Evolutionary conservation across 2,888 invertebrate genomes (phyloP), one percentile per base, ranked within the genome.

Genomic region (Uropetala carovei): DNA sequence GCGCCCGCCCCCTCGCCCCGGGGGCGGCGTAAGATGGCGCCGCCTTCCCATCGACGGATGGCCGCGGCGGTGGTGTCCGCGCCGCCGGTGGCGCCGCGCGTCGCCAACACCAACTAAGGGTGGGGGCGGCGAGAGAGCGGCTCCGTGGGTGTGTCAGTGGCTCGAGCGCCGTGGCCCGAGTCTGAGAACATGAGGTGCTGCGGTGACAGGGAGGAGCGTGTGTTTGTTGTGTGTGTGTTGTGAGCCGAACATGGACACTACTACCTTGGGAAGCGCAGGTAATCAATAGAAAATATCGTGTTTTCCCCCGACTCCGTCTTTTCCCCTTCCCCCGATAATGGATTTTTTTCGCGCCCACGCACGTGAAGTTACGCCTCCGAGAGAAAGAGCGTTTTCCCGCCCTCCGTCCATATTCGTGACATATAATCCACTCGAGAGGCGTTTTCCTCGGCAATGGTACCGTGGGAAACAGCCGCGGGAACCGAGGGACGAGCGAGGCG

Each of bases 231-330:
- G 92, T 57, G 92, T 92, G 92, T 83, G 92, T 92, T 59, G 92
- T 84, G 92, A 92, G 92, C 60, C 92, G 83, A 92, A 83, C 83
- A 92, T 92, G 92, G 92, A 92, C 84, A 68, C 92, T 92, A 60
- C 92, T 59, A 83, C 92, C 82, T 84, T 81, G 92, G 84, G 60
- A 83, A 82, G 92, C 75, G 83, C 92, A 92, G 92, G 92, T 92
- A 92, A 92, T n/a, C 27, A 57, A 86, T 75, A 75, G 75, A 75
- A 68, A 27, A n/a, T 75, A 75, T 75, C 68, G 64, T 30, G 60
- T 59, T 30, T 64, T 43, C 14, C 11, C 60, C 60, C 60, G 27
- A 7, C 18, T 27, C 60, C 64, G 22, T 75, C 22, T 75, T 27
- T 75, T 75, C 27, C 75, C 75, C 27, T 22, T 75, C 75, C 75